A percentile compares a stretch with the other conserved stretches of the same genome.
phyloP scores from a whole-genome alignment of 1,140 invertebrate species.

The Bombus difficillimus region DNA sequence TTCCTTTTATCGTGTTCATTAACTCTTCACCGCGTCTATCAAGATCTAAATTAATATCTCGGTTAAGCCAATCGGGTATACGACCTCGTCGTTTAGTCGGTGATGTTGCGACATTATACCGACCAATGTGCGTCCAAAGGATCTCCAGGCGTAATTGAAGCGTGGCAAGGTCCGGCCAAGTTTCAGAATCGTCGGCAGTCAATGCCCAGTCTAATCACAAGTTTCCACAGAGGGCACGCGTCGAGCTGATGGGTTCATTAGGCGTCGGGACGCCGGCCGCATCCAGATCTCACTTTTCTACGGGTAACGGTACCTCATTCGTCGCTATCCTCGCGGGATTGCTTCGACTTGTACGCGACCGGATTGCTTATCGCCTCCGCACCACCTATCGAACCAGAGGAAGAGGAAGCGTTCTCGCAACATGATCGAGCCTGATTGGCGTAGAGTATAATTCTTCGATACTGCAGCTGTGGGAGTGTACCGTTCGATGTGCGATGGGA shows the following conservation, averaged over 20 bases:
- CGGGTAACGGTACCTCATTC: conserved; percentile 49
- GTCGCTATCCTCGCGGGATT: conserved; percentile 60
- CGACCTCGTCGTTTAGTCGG: conserved; percentile 9
- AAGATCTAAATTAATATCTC: conserved; percentile 21
- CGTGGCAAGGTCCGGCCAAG: conserved; percentile 24
- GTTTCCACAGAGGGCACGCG: conserved; percentile 64
- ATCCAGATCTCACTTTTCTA: conserved; percentile 71
- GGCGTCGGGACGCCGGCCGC: conserved; percentile 66
- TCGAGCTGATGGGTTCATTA: conserved; percentile 72
- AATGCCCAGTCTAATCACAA: conserved; percentile 75
- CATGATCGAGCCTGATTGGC: conserved; percentile 38
- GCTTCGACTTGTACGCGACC: conserved; percentile 67
- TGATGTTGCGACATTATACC: conserved; percentile 28
- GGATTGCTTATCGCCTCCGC: conserved; percentile 61
- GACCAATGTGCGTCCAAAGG: conserved; percentile 42
- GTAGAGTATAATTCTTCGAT: not conserved
- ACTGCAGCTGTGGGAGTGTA: not conserved
- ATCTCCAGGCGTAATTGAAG: conserved; percentile 60
- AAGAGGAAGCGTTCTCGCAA: conserved; percentile 13
- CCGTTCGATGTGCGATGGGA: not conserved
- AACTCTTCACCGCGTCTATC: not conserved
- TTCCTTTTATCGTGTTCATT: not conserved
- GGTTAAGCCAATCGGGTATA: not conserved
- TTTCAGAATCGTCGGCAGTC: conserved; percentile 51
- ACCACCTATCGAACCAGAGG: not conserved